These are phyloP conservation scores for Philereme transversata DNA, from an alignment of 2,888 invertebrate species.

Conservation along the genomic window DNA sequence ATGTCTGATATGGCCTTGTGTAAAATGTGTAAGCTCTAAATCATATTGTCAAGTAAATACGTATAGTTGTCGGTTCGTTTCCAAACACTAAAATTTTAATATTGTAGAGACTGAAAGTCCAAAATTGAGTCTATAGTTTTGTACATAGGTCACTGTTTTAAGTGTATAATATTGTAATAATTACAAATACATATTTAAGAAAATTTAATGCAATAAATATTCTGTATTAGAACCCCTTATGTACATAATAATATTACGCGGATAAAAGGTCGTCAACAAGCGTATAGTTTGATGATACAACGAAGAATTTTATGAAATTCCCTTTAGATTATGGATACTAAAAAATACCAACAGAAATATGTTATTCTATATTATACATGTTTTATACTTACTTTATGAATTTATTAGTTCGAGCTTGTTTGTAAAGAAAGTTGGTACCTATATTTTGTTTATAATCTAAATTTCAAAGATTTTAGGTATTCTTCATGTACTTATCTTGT, in stretches of 20 bases:
- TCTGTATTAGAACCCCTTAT: conserved; percentile 77
- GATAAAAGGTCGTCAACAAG: conserved; percentile 57
- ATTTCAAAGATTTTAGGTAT: conserved; percentile 6
- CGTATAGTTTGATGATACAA: conserved; percentile 58
- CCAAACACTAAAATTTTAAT: conserved; percentile 64
- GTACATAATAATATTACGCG: conserved; percentile 68
- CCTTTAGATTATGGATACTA: not conserved
- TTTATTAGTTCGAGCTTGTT: conserved; percentile 15
- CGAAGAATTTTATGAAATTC: conserved; percentile 26
- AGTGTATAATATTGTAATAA: conserved; percentile 75
- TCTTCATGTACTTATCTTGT: conserved; percentile 12
- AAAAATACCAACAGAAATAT: no score
- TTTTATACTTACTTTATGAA: no score
- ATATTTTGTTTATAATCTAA: conserved; percentile 9
- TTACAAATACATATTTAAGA: conserved; percentile 77
- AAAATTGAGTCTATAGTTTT: conserved; percentile 83
- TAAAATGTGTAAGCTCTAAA: conserved; percentile 63
- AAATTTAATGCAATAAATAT: conserved; percentile 79
- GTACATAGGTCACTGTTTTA: conserved; percentile 82
- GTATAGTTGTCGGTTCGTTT: conserved; percentile 57
- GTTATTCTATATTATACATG: not conserved
- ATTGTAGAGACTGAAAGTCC: conserved; percentile 83
- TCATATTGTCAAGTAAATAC: conserved; percentile 35
- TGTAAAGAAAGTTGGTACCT: conserved; percentile 3
- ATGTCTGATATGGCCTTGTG: conserved; percentile 73